Evolutionary conservation across 2,888 invertebrate genomes (phyloP), one percentile per base, ranked within the genome.

Genomic region (Nudaria mundana): DNA sequence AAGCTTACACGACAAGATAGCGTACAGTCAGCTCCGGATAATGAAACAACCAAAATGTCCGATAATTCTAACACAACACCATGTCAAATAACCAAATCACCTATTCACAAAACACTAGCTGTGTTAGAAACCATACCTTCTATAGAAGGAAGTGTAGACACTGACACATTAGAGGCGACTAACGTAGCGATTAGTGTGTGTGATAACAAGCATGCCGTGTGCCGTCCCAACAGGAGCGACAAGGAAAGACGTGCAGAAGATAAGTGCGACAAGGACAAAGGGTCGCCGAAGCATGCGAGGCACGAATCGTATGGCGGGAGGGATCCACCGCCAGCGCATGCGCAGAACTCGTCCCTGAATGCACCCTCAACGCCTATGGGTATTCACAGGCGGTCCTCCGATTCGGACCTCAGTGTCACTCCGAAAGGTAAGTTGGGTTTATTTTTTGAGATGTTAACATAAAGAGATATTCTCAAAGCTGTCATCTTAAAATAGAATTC

Each of bases 351-450:
- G 0, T 77, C 84, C 12, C 70, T 86, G 43, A 79, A 87, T 63
- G 81, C 90, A 20, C 75, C 90, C 3, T 89, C 90, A 0, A 86
- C 87, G 23, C 90, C 75, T 34, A 71, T 76, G 79, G 91, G 79
- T 82, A 94, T 87, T 47, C 93, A 94, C 69, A 90, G 97, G 36
- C 90, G 97, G 56, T 97, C 97, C 3, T 97, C 97, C 2, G 98
- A 98, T 79, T 97, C 98, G 0, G 98, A 98, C 83, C 89, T 97
- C 55, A 97, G 95, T 86, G 93, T 97, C 32, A 96, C 97, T 7
- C 97, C 97, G 3, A 97, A 97, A 94, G 97, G 98, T 97, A 37
- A 53, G 67, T 55, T 30, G 10, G 15, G 12, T 12, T 23, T 20
- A 6, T 29, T 22, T 8, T 18, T 13, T 10, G 3, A n/a, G 8